These are phyloP conservation scores for Hydrotaea cyrtoneurina DNA, from an alignment of 2,888 invertebrate genomes.

Conservation along the genomic window DNA sequence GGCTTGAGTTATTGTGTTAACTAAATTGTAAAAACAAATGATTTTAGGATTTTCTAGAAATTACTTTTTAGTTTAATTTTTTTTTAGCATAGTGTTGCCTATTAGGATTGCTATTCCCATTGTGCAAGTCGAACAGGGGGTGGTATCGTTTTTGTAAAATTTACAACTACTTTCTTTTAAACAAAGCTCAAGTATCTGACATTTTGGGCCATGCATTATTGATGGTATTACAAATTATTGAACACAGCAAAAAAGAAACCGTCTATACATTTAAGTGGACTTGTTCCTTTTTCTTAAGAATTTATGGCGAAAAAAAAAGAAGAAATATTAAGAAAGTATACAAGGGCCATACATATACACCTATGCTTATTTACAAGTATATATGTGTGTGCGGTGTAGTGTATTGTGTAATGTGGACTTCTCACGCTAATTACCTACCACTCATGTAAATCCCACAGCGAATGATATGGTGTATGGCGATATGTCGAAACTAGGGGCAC, in stretches of 20 bases:
- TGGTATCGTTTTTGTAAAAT: too few relatives aligned
- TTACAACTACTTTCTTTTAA: too few relatives aligned
- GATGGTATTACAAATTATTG: too few relatives aligned
- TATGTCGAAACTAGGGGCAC: conserved; percentile 80
- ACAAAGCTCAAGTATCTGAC: too few relatives aligned
- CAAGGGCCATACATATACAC: too few relatives aligned
- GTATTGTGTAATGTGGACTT: conserved; percentile 47
- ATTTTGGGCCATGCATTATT: conserved; percentile 38
- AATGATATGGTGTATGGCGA: conserved; percentile 81
- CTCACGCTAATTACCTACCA: conserved; percentile 74
- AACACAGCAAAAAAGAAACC: conserved; percentile 5
- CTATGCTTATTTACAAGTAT: background rate
- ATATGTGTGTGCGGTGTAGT: background rate
- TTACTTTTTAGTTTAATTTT: too few relatives aligned
- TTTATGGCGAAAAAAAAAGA: conserved; percentile 1
- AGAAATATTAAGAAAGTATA: background rate
- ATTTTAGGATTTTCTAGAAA: too few relatives aligned
- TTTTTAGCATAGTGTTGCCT: too few relatives aligned
- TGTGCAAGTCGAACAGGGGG: too few relatives aligned
- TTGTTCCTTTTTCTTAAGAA: conserved; percentile 4
- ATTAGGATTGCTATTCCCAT: too few relatives aligned
- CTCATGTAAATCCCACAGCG: conserved; percentile 80
- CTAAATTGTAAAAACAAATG: too few relatives aligned
- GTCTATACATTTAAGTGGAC: conserved; percentile 13
- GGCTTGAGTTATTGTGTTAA: too few relatives aligned